phyloP scores from a whole-genome alignment of 2,113 vertebrate genomes.

The Loxodonta africana region DNA sequence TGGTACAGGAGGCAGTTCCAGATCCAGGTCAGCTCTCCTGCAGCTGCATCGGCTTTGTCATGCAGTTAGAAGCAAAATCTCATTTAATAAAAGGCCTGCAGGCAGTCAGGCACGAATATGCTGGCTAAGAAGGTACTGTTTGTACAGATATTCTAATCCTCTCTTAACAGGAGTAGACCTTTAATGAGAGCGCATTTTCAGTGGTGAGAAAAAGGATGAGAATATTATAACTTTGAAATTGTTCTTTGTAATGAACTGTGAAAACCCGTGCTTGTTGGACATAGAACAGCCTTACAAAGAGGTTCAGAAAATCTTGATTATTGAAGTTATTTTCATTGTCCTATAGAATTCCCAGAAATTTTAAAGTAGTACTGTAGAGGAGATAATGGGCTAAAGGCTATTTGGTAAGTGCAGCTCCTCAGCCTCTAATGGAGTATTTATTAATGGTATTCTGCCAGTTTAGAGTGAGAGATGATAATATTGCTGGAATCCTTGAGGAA shows the following conservation, averaged over 20 bases:
- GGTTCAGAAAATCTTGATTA: conserved; percentile 63
- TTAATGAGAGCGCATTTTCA: conserved; percentile 55
- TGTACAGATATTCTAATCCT: neutral
- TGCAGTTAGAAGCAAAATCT: neutral
- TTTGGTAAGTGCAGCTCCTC: neutral
- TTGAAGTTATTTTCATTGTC: conserved; percentile 50
- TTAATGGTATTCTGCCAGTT: neutral
- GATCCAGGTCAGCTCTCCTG: conserved; percentile 49
- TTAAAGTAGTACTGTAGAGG: neutral
- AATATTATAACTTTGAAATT: conserved; percentile 63
- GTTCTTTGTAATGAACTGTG: conserved; percentile 58
- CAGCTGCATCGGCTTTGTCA: conserved; percentile 26
- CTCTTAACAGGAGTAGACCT: conserved; percentile 48
- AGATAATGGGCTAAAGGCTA: neutral
- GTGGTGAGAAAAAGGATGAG: neutral
- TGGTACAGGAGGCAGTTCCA: conserved; percentile 56
- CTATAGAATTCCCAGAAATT: conserved; percentile 60
- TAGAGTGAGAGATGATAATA: neutral
- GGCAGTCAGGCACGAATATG: conserved; percentile 49
- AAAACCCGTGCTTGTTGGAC: conserved; percentile 18
- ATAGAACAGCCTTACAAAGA: conserved; percentile 26
- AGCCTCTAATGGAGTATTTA: neutral
- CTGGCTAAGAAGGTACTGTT: conserved; percentile 60
- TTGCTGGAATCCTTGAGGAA: neutral
- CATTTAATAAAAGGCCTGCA: conserved; percentile 53